Conservation (phyloP, 2,797 vertebrate species). For the Myioborus melanocephalus region DNA sequence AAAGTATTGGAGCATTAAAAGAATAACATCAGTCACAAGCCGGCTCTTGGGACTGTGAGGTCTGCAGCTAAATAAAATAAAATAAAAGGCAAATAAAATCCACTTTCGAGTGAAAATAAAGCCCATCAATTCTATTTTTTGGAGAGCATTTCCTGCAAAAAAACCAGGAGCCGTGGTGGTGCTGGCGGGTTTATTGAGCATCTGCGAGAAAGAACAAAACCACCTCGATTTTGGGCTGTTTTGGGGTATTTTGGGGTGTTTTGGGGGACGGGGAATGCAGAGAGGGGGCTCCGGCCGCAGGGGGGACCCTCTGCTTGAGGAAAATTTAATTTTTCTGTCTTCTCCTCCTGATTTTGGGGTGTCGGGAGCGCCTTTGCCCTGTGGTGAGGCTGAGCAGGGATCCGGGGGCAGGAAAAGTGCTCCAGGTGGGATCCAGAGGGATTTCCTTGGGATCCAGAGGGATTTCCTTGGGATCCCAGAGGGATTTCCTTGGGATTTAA, state of each 20-base stretch:
- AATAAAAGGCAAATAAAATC: not conserved
- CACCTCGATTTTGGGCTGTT: accelerated
- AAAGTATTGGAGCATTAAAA: not conserved
- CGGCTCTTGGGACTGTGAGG: conserved; percentile 7
- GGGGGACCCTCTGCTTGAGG: not conserved
- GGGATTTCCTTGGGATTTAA: accelerated
- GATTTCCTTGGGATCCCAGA: accelerated
- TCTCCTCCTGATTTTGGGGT: accelerated
- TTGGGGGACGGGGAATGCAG: not conserved
- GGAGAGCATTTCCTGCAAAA: conserved; percentile 15
- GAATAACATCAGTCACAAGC: not conserved
- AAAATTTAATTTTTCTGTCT: accelerated
- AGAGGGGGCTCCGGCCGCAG: not conserved
- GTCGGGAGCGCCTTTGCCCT: accelerated
- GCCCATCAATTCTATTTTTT: not conserved
- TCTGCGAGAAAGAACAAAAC: not conserved
- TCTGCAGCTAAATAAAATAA: not conserved
- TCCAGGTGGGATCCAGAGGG: accelerated
- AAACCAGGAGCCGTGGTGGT: not conserved
- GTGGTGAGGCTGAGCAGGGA: not conserved
- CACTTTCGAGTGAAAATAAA: not conserved
- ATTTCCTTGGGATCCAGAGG: too few relatives aligned
- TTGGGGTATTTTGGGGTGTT: not conserved
- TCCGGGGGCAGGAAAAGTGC: too few relatives aligned
- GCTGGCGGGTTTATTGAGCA: not conserved